Base-by-base conservation (phyloP, 2,888 invertebrate genomes). In the Pheosia tremula region DNA sequence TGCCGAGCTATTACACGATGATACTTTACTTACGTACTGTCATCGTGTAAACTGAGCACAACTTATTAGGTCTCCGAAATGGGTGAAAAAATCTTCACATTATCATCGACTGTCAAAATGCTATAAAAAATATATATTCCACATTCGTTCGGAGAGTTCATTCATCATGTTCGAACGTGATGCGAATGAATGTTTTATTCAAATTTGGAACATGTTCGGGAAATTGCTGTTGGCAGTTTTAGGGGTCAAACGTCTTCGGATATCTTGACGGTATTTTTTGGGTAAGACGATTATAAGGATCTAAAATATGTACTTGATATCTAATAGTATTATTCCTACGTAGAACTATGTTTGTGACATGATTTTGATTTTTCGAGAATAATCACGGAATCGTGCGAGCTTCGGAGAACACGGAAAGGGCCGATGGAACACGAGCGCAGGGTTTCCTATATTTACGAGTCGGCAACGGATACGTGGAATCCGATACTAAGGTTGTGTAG, bases 161-260 rank as follows among this genome's bases (percentile, higher is more conserved):
- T 82, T 80, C 73, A 74, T 81, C 81, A 81, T 77, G 71, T 72
- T 66, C 60, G 68, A 58, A 75, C 81, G 82, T 80, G 81, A 66
- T 64, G 52, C 59, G 74, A 70, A 66, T 75, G 65, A 57, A 60
- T 77, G 60, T 67, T 59, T 39, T 67, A 71, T 76, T 71, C 68
- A 72, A 71, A 77, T 76, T 61, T 58, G 55, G 54, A 56, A 68
- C 66, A 63, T 63, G 63, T 61, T 66, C 61, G 52, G 56, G 50
- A 63, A 69, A 66, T 66, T 39, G 43, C 55, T 55, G 38, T 55
- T 39, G 39, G 55, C 39, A 8, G 55, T 55, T 55, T 3, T 55
- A 24, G 7, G 39, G 55, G 13, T 38, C 55, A 39, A 1, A 3
- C 24, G 36, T 24, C 52, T 52, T 52, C 8, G 52, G 52, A 52